Base-by-base conservation (phyloP, 2,888 invertebrate genomes). In the Folsomia candida region DNA sequence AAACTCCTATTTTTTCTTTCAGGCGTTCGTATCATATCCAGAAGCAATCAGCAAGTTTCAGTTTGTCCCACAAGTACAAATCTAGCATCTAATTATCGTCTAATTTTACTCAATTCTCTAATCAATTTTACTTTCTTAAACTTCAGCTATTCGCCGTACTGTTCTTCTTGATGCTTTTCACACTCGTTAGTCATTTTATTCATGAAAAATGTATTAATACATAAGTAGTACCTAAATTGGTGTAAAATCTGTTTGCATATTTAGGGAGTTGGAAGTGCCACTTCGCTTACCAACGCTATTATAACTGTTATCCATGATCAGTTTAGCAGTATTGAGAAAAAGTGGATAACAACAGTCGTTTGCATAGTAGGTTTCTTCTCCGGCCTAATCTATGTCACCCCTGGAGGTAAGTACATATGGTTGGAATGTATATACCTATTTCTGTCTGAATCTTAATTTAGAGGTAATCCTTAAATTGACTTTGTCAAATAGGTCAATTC, bases 41-140 rank as follows among this genome's bases (percentile, higher is more conserved):
- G 91, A 92, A 81, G 92, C 92, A 0, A 88, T 93, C 91, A 0
- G 71, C 1, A 51, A 69, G 54, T 71, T 74, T 67, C 61, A 54
- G 25, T 66, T 61, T 28, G 37, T 69, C 29, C 71, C 73, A 6
- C 73, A 74, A 60, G 73, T 73, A 67, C 25, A 18, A 25, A 3
- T 28, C n/a, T 18, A 58, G 6, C 20, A 57, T 57, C 20, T 47
- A 47, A 9, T 47, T 9, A 47, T 18, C 9, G n/a, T 9, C 47
- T 18, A 18, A 47, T 47, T 47, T 9, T 47, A 47, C 47, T 47
- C 9, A 47, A n/a, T n/a, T n/a, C n/a, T n/a, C n/a, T n/a, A n/a
- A 47, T 18, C 47, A 47, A 47, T 47, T 47, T 47, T 47, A 47
- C 18, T 47, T 47, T 47, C 9, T 47, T 47, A 47, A 47, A 11